A percentile compares a stretch with the other conserved stretches of the same genome.
phyloP scores from a whole-genome alignment of 92 coral and sea anemone species.

The Pocillopora grandis region DNA sequence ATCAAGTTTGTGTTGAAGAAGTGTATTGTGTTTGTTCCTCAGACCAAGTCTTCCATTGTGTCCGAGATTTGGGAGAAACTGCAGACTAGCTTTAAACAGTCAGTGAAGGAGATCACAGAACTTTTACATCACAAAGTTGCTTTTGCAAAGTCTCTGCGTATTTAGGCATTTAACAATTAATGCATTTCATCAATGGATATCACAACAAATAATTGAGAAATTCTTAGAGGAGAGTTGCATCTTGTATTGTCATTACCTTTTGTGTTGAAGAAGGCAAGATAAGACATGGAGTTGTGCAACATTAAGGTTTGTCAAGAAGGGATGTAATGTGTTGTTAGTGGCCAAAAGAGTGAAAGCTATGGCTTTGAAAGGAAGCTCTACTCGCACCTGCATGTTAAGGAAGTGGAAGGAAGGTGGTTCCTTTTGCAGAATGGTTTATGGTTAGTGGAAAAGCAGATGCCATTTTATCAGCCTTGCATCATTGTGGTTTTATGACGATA shows the following conservation, averaged over 20 bases:
- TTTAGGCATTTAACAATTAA: constrained; percentile 29
- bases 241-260: neutral
- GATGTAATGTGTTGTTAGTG: neutral
- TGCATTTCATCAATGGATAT: too few species aligned
- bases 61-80: constrained; percentile 92
- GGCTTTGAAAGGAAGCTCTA: too few species aligned
- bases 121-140: constrained; percentile 73
- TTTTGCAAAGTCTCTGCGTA: constrained; percentile 77
- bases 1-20: neutral
- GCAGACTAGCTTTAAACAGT: constrained; percentile 88
- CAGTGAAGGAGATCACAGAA: constrained; percentile 83
- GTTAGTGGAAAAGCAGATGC: too few species aligned
- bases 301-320: neutral
- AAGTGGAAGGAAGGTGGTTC: too few species aligned
- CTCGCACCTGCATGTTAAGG: too few species aligned
- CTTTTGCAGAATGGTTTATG: too few species aligned
- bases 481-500: too few species aligned
- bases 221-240: constrained; percentile 9
- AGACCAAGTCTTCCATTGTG: constrained; percentile 90
- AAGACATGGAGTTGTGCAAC: neutral
- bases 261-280: too few species aligned
- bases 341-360: neutral
- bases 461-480: too few species aligned
- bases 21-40: constrained; percentile 11
- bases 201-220: neutral